These are phyloP conservation scores for Drosophila tripunctata DNA, from an alignment of 2,888 invertebrate species.

Conservation along the genomic window DNA sequence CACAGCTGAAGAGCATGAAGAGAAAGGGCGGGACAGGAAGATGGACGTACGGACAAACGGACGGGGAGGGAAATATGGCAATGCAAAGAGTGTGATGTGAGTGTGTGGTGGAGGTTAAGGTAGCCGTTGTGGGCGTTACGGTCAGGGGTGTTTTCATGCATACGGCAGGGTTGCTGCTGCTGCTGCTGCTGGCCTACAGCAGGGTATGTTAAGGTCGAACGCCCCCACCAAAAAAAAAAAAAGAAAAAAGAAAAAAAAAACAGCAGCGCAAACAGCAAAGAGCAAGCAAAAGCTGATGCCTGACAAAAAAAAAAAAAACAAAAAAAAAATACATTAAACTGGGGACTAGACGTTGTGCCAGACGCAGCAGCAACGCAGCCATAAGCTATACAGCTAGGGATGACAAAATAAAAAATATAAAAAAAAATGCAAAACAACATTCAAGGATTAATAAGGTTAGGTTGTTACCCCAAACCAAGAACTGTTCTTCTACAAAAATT, in stretches of 20 bases:
- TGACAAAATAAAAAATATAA: too few species aligned
- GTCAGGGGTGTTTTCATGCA: slow-evolving; percentile 41
- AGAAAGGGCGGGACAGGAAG: neutral
- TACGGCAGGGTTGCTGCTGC: slow-evolving; percentile 22
- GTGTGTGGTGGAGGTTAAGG: slow-evolving; percentile 2
- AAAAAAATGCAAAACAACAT: too few species aligned
- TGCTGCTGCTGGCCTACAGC: slow-evolving; percentile 30
- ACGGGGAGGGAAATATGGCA: neutral
- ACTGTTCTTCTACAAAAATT: too few species aligned
- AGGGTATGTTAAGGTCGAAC: slow-evolving; percentile 42
- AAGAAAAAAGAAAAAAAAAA: too few species aligned
- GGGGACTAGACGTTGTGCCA: slow-evolving; percentile 59
- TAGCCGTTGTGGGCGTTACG: slow-evolving; percentile 38
- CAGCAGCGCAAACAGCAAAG: slow-evolving; percentile 37
- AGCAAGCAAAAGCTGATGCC: slow-evolving; percentile 33
- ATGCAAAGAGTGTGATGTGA: neutral
- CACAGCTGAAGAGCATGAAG: neutral
- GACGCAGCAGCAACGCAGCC: slow-evolving; percentile 40
- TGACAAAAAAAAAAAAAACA: slow-evolving; percentile 5
- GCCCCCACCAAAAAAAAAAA: slow-evolving; percentile 24
- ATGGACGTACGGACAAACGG: neutral
- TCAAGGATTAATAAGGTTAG: too few species aligned
- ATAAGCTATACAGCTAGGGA: too few species aligned
- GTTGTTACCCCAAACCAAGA: too few species aligned
- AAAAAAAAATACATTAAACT: slow-evolving; percentile 19